Conservation (phyloP, 2,888 invertebrate species). For the Platyscelio sp. region DNA sequence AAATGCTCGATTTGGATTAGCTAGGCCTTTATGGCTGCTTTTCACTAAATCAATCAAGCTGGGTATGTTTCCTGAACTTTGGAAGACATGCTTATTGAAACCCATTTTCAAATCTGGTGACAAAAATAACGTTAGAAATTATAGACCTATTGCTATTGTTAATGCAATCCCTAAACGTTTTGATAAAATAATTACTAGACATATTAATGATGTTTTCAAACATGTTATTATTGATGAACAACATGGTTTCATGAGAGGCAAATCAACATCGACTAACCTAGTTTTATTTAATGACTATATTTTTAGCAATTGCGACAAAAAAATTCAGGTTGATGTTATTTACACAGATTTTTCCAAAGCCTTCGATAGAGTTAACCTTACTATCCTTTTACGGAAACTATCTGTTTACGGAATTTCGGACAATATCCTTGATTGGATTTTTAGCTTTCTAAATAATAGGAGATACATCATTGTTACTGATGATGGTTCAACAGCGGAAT, state of each 20-base stretch:
- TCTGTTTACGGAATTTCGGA: no score
- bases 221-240: neutral
- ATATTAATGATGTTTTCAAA: neutral
- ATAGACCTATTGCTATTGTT: neutral
- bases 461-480: no score
- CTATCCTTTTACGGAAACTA: neutral
- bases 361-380: neutral
- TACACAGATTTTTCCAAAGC: conserved; percentile 1
- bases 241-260: conserved; percentile 3
- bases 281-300: conserved; percentile 9
- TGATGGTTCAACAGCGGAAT: no score
- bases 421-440: no score
- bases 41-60: neutral
- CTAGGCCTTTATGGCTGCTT: neutral
- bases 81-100: neutral
- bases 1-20: neutral
- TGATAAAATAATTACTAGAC: neutral
- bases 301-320: neutral
- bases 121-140: neutral
- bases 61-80: neutral
- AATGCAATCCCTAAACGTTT: neutral
- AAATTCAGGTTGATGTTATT: neutral
- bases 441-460: no score
- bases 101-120: neutral
- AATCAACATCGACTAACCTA: neutral